Conservation (phyloP, 2,888 invertebrate genomes). For the Drosophila hamatofila region DNA sequence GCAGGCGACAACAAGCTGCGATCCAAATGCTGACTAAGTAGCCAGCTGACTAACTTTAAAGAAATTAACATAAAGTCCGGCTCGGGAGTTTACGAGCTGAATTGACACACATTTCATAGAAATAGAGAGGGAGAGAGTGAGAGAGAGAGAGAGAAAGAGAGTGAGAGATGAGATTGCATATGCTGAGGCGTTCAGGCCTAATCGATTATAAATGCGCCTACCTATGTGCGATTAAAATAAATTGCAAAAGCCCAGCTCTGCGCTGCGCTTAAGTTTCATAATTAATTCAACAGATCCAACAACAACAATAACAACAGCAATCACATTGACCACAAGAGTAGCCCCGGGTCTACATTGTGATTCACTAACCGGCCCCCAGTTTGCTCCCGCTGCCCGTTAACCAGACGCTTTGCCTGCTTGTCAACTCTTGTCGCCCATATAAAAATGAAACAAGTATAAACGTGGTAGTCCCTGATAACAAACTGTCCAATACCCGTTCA, state of each 20-base stretch:
- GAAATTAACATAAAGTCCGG: slow-evolving; percentile 61
- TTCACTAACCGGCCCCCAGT: slow-evolving; percentile 72
- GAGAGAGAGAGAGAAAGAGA: background rate
- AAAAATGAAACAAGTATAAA: slow-evolving; percentile 41
- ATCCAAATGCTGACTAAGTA: slow-evolving; percentile 30
- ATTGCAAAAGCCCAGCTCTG: slow-evolving; percentile 71
- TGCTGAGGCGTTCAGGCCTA: slow-evolving; percentile 44
- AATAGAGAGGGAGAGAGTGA: slow-evolving; percentile 7
- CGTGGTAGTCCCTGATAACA: background rate
- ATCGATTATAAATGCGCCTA: slow-evolving; percentile 82
- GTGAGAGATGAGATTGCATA: slow-evolving; percentile 20
- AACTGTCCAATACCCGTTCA: background rate
- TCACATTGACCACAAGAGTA: slow-evolving; percentile 34
- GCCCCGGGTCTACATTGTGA: slow-evolving; percentile 56
- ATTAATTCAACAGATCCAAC: slow-evolving; percentile 68
- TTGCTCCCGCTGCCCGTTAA: slow-evolving; percentile 43
- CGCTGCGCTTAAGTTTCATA: slow-evolving; percentile 79
- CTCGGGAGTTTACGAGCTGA: slow-evolving; percentile 45
- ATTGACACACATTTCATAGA: slow-evolving; percentile 71
- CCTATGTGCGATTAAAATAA: slow-evolving; percentile 82
- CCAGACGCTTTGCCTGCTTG: slow-evolving; percentile 47
- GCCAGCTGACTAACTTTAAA: slow-evolving; percentile 45
- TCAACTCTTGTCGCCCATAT: slow-evolving; percentile 73
- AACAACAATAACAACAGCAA: slow-evolving; percentile 29
- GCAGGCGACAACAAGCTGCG: slow-evolving; percentile 51